Evolutionary conservation across 2,797 vertebrate species (phyloP).

Genomic region (Protosalanx chinensis): DNA sequence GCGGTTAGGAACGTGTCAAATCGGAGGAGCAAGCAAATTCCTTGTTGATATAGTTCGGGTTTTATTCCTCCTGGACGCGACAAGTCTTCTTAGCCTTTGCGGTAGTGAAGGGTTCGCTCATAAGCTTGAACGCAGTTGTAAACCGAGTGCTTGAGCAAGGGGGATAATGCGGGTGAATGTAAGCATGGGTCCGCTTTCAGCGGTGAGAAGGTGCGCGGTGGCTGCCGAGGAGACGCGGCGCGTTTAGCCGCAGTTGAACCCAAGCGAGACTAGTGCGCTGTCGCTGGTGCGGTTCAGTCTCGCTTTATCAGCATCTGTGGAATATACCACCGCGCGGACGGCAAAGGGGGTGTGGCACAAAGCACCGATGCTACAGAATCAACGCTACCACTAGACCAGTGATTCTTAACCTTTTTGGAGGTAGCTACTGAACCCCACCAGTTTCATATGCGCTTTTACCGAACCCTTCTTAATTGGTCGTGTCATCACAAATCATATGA

Average conservation of each 20-base stretch:
- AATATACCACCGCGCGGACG: conserved; percentile 71
- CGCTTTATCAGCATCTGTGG: conserved; percentile 73
- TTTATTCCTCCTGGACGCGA: conserved; percentile 45
- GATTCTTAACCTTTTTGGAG: too few species aligned
- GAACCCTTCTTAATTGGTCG: too few species aligned
- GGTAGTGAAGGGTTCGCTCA: conserved; percentile 46
- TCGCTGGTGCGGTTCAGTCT: conserved; percentile 63
- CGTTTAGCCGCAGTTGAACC: conserved; percentile 72
- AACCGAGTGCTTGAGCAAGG: conserved; percentile 24
- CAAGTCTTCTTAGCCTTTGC: conserved; percentile 24
- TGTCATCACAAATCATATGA: too few species aligned
- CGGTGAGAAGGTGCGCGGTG: conserved; percentile 46
- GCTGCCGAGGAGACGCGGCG: conserved; percentile 37
- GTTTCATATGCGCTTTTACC: too few species aligned
- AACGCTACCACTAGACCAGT: not conserved
- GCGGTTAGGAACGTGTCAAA: conserved; percentile 49
- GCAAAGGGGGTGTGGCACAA: conserved; percentile 70
- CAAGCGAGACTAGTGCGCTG: conserved; percentile 56
- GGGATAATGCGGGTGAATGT: conserved; percentile 23
- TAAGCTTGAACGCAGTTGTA: not conserved
- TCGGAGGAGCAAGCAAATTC: conserved; percentile 56
- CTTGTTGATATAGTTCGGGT: conserved; percentile 44
- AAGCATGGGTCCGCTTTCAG: conserved; percentile 46
- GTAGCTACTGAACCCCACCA: too few species aligned
- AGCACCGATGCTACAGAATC: not conserved